Evolutionary conservation across 2,888 invertebrate species (phyloP).

Genomic region (Chymomyza procnemis): DNA sequence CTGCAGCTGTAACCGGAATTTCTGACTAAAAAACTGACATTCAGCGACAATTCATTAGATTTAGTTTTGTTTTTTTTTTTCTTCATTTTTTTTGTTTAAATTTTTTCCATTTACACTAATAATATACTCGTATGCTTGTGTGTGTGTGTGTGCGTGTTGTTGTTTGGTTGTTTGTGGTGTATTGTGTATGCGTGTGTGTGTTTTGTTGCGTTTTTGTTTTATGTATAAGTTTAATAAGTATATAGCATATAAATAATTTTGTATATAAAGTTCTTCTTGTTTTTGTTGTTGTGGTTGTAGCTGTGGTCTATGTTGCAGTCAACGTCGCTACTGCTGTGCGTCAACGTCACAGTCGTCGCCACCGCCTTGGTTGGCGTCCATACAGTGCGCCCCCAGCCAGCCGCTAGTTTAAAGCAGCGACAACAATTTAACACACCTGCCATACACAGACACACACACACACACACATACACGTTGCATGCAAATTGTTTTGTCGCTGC

Average conservation of each 20-base stretch:
- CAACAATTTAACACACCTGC: background rate
- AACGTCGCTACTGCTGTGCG: constrained; percentile 38
- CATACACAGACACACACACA: background rate
- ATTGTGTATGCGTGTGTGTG: constrained; percentile 44
- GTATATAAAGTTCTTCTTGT: constrained; percentile 67
- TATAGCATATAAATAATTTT: constrained; percentile 68
- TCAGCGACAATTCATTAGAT: background rate
- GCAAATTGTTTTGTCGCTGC: background rate
- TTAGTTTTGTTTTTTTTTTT: no score
- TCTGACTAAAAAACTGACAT: constrained; percentile 51
- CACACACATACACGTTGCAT: background rate
- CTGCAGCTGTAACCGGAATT: constrained; percentile 45
- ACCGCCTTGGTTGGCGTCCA: background rate
- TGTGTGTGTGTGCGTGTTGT: constrained; percentile 49
- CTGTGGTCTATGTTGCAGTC: constrained; percentile 67
- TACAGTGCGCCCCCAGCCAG: background rate
- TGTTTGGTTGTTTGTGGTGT: constrained; percentile 41
- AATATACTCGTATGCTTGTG: constrained; percentile 51
- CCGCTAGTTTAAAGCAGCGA: background rate
- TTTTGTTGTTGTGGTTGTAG: constrained; percentile 11
- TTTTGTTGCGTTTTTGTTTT: constrained; percentile 57
- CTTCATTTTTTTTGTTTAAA: no score
- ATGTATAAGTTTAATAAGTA: constrained; percentile 69
- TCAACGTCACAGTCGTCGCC: background rate
- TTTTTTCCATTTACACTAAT: constrained; percentile 64